Evolutionary conservation across 1,140 invertebrate species (phyloP).

Genomic region (Pentalonia nigronervosa): DNA sequence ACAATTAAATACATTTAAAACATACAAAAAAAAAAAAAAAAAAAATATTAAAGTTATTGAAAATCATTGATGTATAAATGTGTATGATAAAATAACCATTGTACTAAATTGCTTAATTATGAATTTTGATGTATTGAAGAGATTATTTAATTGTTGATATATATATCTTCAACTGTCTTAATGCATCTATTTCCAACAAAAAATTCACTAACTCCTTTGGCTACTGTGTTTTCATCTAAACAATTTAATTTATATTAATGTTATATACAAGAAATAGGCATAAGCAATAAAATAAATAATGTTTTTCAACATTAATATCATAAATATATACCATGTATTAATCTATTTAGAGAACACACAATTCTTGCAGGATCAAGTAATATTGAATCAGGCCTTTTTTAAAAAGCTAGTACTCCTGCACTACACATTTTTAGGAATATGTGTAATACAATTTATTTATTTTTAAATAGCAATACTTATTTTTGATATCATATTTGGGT

Average conservation of each 20-base stretch:
- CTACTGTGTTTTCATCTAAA: conserved; percentile 38
- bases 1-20: no score
- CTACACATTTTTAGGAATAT: no score
- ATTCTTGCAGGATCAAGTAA: not conserved
- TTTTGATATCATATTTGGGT: not conserved
- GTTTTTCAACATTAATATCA: not conserved
- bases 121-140: not conserved
- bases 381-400: not conserved
- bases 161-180: conserved; percentile 41
- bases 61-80: not conserved
- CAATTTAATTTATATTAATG: conserved; percentile 30
- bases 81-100: not conserved
- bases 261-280: not conserved
- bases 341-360: not conserved
- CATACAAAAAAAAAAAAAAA: not conserved
- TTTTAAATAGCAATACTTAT: no score
- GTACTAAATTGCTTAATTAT: not conserved
- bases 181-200: conserved; percentile 50
- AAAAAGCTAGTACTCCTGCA: no score
- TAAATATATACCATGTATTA: not conserved
- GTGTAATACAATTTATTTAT: not conserved
- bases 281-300: not conserved
- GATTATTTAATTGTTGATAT: conserved; percentile 2
- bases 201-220: conserved; percentile 45
- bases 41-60: not conserved